phyloP scores from a whole-genome alignment of 2,797 vertebrate genomes.

The Antrozous pallidus region DNA sequence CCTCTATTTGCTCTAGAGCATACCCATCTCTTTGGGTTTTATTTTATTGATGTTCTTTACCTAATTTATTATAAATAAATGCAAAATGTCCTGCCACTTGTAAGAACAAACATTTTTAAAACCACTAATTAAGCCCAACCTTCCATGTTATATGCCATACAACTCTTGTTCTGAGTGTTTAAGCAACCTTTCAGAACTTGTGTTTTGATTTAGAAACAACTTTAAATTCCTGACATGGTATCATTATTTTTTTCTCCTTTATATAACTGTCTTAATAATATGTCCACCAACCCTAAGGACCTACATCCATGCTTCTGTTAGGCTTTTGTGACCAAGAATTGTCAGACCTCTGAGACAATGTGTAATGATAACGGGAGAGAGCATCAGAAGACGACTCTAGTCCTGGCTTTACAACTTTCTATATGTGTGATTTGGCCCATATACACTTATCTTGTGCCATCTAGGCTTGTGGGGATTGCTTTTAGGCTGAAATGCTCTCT shows the following conservation, averaged over 20 bases:
- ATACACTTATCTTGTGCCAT: neutral
- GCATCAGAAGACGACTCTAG: neutral
- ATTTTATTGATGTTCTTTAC: neutral
- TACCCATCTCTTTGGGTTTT: neutral
- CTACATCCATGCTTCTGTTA: neutral
- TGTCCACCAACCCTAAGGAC: neutral
- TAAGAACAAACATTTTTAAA: neutral
- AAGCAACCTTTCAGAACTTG: neutral
- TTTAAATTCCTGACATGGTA: neutral
- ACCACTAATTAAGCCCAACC: neutral
- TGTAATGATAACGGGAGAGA: neutral
- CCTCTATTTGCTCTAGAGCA: neutral
- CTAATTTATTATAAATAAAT: neutral
- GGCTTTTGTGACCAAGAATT: neutral
- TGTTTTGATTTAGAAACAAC: neutral
- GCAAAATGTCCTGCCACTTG: neutral
- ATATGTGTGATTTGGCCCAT: neutral
- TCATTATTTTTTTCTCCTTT: neutral
- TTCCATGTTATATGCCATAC: neutral
- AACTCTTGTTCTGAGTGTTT: neutral
- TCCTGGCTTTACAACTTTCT: neutral
- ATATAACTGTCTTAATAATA: neutral
- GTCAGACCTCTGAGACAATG: neutral
- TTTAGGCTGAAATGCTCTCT: neutral
- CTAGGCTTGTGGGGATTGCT: neutral